Evolutionary conservation across 2,888 invertebrate genomes (phyloP).

Genomic region (Carabus problematicus): DNA sequence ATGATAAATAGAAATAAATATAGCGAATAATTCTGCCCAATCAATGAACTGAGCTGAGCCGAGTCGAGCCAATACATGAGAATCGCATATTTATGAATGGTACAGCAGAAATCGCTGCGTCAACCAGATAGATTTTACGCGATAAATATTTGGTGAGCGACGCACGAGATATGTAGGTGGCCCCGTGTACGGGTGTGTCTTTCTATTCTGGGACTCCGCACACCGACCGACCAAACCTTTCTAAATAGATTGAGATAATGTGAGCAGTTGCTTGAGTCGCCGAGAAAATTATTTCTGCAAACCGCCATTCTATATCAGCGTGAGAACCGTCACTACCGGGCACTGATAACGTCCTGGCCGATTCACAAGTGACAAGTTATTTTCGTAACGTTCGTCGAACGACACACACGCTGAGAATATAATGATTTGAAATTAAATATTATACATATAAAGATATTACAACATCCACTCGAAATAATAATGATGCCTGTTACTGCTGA

Average conservation of each 20-base stretch:
- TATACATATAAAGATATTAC: slow-evolving; percentile 3
- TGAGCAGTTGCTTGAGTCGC: not conserved
- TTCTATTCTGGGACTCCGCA: not conserved
- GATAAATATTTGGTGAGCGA: not conserved
- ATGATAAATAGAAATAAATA: too few species aligned
- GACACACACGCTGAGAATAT: slow-evolving; percentile 8
- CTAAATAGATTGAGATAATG: slow-evolving; percentile 36
- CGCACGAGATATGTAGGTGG: not conserved
- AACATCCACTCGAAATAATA: not conserved
- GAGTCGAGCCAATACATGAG: not conserved
- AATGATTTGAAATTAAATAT: too few species aligned
- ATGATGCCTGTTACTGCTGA: too few species aligned
- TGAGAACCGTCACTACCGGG: slow-evolving; percentile 26
- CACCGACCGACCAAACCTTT: not conserved
- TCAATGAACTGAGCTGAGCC: not conserved
- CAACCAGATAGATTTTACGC: slow-evolving; percentile 47
- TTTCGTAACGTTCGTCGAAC: slow-evolving; percentile 23
- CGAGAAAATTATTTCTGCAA: too few species aligned
- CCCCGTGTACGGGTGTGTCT: not conserved
- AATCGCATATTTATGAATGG: slow-evolving; percentile 31
- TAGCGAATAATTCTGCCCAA: too few species aligned
- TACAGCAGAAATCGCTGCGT: slow-evolving; percentile 50
- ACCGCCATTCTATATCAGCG: slow-evolving; percentile 20
- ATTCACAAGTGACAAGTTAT: slow-evolving; percentile 23
- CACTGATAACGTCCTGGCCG: slow-evolving; percentile 12